Evolutionary conservation across 2,113 vertebrate genomes (phyloP).

Genomic region (Corythaeola cristata): DNA sequence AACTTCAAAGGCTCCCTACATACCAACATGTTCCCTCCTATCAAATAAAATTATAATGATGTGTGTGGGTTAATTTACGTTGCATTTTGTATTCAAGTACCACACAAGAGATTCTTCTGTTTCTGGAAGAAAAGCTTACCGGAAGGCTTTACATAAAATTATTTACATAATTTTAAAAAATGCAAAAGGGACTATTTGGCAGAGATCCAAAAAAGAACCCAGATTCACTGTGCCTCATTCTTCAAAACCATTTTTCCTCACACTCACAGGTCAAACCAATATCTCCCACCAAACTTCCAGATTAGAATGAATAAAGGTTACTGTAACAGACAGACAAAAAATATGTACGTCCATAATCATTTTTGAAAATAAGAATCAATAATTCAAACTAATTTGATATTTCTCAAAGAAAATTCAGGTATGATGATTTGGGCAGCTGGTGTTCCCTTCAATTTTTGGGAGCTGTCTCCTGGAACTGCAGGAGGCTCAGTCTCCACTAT

Average conservation of each 20-base stretch:
- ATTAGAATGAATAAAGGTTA: not conserved
- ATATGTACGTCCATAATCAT: not conserved
- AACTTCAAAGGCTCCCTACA: not conserved
- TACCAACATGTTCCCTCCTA: not conserved
- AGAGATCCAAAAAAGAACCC: not conserved
- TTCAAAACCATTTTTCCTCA: not conserved
- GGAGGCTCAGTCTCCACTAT: not conserved
- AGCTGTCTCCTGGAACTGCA: not conserved
- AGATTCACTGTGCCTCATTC: not conserved
- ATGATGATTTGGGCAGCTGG: not conserved
- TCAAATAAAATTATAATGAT: not conserved
- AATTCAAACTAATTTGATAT: not conserved
- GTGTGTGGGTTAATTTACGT: not conserved
- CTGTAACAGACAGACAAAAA: not conserved
- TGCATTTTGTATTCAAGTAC: not conserved
- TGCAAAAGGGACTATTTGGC: not conserved
- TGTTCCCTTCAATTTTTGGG: not conserved
- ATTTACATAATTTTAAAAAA: not conserved
- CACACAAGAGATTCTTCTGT: not conserved
- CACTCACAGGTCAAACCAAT: not conserved
- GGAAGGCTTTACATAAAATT: not conserved
- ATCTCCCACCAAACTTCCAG: not conserved
- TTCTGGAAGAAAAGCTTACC: not conserved
- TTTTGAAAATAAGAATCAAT: not conserved
- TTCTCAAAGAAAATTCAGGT: not conserved